Evolutionary conservation across 2,113 vertebrate species (phyloP), one percentile per base, ranked within the genome.

Genomic region (Carollia perspicillata): DNA sequence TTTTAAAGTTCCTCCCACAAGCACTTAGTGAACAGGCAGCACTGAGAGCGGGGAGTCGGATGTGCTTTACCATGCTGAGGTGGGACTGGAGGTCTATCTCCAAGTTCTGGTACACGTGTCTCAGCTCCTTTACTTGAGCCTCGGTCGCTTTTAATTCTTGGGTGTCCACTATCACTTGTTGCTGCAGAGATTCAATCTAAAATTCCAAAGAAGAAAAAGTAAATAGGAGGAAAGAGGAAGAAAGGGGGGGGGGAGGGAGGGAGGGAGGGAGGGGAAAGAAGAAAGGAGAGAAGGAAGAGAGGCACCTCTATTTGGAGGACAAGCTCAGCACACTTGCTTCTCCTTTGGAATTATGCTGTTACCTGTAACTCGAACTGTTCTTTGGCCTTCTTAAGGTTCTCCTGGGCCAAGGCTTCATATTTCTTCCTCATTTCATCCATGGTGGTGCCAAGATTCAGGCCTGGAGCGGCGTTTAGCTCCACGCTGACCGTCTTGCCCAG

Each of bases 51-150:
- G 71, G 81, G 33, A 33, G 77, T 20, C 18, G 14, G n/a, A 33
- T 20, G 60, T 10, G 49, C 92, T 72, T 98, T 98, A 99, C 99
- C 99, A 98, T 97, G 92, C 93, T 98, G 33, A 98, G 84, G 2
- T 98, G 97, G 13, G 99, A 98, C 96, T 99, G 99, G 7, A 99
- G 88, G 79, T 99, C 99, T 14, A 99, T 98, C 97, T 99, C 98
- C 96, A 99, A 95, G 13, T 7, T 8, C 98, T 99, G 99, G 37
- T 98, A 55, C 40, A 84, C 98, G 22, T 98, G 99, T 97, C 97
- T 99, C 35, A 98, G 97, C 1, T 99, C 98, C 0, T 12, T 99
- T 90, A 99, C n/a, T 96, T 99, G 98, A 22, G 0, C 87, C 75
- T 92, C 98, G 23, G 97, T 96, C 8, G 1, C 88, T 69, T 99